phyloP scores from a whole-genome alignment of 2,113 vertebrate genomes.

The Podiceps cristatus region DNA sequence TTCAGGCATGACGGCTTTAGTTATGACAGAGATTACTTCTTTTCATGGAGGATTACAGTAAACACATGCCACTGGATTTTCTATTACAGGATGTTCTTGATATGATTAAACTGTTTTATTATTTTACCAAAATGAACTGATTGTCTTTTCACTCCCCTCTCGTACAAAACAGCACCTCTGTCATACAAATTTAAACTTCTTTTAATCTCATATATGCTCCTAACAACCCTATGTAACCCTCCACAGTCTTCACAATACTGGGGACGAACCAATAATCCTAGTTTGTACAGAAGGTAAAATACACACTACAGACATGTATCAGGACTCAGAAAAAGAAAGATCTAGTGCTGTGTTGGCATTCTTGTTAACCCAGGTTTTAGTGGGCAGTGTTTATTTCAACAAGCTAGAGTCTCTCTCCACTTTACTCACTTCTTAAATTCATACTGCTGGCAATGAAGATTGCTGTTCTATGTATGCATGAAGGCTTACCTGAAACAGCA shows the following conservation, averaged over 20 bases:
- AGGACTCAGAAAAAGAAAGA: background rate
- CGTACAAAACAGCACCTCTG: background rate
- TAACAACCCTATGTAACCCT: background rate
- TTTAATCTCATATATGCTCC: background rate
- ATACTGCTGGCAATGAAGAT: slow-evolving; percentile 13
- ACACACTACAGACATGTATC: background rate
- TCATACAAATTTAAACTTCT: background rate
- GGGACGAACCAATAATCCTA: background rate
- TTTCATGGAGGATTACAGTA: slow-evolving; percentile 26
- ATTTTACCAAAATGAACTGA: slow-evolving; percentile 32
- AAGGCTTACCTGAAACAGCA: background rate
- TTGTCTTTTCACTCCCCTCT: background rate
- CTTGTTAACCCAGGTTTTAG: background rate
- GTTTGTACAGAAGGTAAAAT: background rate
- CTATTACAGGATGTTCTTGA: background rate
- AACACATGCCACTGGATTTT: slow-evolving; percentile 3
- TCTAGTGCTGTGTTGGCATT: background rate
- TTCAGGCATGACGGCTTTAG: slow-evolving; percentile 19
- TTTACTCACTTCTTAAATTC: background rate
- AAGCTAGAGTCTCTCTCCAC: background rate
- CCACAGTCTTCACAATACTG: background rate
- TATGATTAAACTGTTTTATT: slow-evolving; percentile 20
- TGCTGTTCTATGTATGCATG: background rate
- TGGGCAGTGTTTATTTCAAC: background rate
- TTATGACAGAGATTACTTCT: background rate